A percentile compares a stretch with the other conserved stretches of the same genome.
phyloP scores from a whole-genome alignment of 2,888 invertebrate genomes.

The Apotomis betuletana region DNA sequence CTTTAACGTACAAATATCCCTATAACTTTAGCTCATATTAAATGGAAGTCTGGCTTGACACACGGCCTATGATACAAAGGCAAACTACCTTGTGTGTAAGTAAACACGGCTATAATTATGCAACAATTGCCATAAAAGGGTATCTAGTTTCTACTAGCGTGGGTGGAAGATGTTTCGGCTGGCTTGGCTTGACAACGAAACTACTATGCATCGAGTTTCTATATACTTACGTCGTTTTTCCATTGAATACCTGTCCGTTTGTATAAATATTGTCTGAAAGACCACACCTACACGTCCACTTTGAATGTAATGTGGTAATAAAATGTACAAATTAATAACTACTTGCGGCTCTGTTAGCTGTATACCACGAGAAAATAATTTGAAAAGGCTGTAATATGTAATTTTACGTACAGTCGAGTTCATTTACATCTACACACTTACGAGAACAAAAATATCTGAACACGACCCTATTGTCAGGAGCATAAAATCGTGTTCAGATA shows the following conservation, averaged over 20 bases:
- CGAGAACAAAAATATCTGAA: no score
- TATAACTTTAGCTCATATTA: neutral
- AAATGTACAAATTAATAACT: no score
- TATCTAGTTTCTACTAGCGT: slow-evolving; percentile 6
- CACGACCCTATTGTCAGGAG: no score
- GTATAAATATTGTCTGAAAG: neutral
- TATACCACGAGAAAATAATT: no score
- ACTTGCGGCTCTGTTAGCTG: no score
- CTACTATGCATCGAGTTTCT: neutral
- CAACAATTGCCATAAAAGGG: neutral
- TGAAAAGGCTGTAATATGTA: no score
- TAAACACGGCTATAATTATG: slow-evolving; percentile 4
- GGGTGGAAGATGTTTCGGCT: slow-evolving; percentile 1
- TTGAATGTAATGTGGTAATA: slow-evolving; percentile 7
- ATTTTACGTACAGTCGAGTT: no score
- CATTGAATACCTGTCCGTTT: neutral
- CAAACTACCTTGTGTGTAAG: neutral
- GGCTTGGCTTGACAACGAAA: neutral
- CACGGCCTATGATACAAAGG: neutral
- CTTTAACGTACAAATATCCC: no score
- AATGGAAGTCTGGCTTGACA: no score
- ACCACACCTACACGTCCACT: slow-evolving; percentile 11
- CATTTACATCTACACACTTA: no score
- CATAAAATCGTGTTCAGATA: no score
- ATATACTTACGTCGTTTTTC: neutral